Base-by-base conservation (phyloP, 2,888 invertebrate genomes). In the Lasiommata megera region DNA sequence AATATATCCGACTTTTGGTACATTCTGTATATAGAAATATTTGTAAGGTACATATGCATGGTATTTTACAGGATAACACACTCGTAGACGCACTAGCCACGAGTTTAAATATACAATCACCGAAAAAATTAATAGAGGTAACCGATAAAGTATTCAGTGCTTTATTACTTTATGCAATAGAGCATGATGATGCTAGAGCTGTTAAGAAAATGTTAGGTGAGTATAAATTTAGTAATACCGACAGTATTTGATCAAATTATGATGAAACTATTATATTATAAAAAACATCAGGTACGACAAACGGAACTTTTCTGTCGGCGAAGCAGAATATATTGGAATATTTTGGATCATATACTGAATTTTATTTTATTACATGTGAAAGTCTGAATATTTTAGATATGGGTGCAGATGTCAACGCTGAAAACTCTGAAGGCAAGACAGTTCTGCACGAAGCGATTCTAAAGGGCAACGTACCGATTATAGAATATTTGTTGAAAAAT, bases 391-490 rank as follows among this genome's bases (percentile, higher is more conserved):
- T 60, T 67, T 38, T 58, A 89, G 89, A 85, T 51, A 92, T 93
- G 80, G 96, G 96, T 0, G 96, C 95, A 0, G 94, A 96, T 73
- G 91, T 97, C 1, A 94, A 95, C 6, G 92, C 93, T 0, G 88
- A 92, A 2, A 95, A 96, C 76, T 93, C 94, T 17, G 96, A 96
- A 77, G 92, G 93, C 28, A 92, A 95, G 58, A 96, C 96, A 0
- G 94, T 96, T 0, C 86, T 98, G 0, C 97, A 98, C 71, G 92
- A 96, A 56, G 97, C 97, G 0, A 94, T 95, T 34, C 86, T 93
- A 48, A 92, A 94, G 64, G 96, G 96, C 0, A 93, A 95, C 58
- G 65, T 92, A 0, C 76, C 91, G 0, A 91, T 96, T 0, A 95
- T 97, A 0, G 93, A 94, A 63, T 94, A 93, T 77, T 87, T 98